phyloP scores from a whole-genome alignment of 2,888 invertebrate species.

The Harmothoe impar region DNA sequence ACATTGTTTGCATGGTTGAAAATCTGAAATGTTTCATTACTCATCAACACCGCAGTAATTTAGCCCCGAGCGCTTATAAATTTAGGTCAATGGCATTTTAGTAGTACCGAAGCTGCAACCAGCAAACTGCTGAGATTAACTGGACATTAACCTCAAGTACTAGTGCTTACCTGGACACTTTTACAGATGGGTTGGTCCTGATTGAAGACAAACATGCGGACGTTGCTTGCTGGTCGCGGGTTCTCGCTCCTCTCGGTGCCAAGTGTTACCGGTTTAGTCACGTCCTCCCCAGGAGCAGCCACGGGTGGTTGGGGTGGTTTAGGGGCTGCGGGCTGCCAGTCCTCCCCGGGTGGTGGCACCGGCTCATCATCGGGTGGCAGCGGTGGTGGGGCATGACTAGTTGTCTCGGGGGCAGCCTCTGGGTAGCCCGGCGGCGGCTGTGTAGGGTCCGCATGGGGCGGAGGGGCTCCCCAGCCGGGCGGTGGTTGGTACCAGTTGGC shows the following conservation, averaged over 20 bases:
- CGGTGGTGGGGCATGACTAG: slow-evolving; percentile 34
- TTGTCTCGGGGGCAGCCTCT: not conserved
- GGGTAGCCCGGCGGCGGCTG: not conserved
- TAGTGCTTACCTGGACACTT: slow-evolving; percentile 69
- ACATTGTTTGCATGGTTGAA: no score
- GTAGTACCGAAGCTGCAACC: no score
- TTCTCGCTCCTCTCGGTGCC: not conserved
- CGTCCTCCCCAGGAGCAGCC: slow-evolving; percentile 1
- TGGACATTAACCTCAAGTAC: no score
- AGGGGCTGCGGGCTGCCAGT: not conserved
- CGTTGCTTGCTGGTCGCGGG: slow-evolving; percentile 57
- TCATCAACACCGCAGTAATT: no score
- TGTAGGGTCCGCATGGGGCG: not conserved
- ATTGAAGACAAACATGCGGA: slow-evolving; percentile 70
- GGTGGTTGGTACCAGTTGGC: slow-evolving; percentile 19
- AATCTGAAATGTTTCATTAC: no score
- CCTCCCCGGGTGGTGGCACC: not conserved
- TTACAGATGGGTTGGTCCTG: slow-evolving; percentile 67
- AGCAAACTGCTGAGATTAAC: no score
- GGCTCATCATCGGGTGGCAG: not conserved
- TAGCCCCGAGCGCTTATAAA: no score
- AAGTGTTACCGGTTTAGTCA: slow-evolving; percentile 21
- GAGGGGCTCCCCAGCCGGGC: not conserved
- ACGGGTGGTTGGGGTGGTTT: not conserved
- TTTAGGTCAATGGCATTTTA: no score